These are phyloP conservation scores for Pristionchus maxplancki DNA, from an alignment of 2,888 invertebrate species.

Conservation along the genomic window DNA sequence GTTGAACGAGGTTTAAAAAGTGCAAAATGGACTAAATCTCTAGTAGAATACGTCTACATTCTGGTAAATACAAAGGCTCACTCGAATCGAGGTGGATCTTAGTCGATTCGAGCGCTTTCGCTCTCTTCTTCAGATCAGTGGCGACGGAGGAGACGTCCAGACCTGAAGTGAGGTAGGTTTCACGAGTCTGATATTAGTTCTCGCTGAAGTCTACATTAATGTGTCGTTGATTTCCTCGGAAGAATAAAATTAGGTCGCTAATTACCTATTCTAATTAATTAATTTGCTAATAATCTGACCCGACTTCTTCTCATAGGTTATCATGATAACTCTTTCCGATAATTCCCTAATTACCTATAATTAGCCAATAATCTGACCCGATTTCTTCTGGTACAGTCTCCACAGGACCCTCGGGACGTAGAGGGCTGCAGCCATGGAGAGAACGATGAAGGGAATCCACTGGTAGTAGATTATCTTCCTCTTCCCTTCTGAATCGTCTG, in stretches of 20 bases:
- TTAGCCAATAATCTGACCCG: conserved; percentile 53
- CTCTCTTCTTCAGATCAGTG: conserved; percentile 55
- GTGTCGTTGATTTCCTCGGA: neutral
- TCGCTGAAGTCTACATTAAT: neutral
- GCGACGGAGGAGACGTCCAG: conserved; percentile 60
- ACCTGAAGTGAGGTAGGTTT: conserved; percentile 47
- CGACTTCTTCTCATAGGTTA: no score
- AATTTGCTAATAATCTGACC: no score
- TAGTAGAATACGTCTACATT: no score
- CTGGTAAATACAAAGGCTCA: neutral
- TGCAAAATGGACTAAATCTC: no score
- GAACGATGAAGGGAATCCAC: conserved; percentile 77
- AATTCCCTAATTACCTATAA: no score
- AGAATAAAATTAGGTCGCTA: no score
- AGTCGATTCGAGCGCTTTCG: conserved; percentile 6
- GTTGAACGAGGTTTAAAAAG: no score
- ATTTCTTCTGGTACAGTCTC: conserved; percentile 67
- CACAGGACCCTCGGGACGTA: conserved; percentile 72
- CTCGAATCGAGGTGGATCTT: conserved; percentile 21
- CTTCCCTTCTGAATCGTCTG: neutral
- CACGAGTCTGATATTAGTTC: neutral
- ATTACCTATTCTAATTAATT: no score
- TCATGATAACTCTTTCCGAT: no score
- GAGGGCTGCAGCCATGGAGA: conserved; percentile 68
- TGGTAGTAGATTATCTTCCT: conserved; percentile 64